Conservation (phyloP, 1,140 invertebrate species). For the Apocrypta bakeri region DNA sequence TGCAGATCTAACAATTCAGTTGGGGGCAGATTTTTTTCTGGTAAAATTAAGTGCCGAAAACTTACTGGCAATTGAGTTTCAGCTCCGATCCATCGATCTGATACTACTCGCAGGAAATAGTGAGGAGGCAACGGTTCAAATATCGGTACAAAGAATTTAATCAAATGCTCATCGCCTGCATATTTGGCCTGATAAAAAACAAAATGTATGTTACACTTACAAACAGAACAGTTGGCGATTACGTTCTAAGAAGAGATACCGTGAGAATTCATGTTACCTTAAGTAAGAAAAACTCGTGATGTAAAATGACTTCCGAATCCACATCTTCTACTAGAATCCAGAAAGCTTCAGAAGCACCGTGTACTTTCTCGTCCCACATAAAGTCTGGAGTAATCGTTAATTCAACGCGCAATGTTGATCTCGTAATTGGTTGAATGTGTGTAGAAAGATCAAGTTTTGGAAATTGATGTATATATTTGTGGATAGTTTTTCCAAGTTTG, state of each 20-base stretch:
- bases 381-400: constrained; percentile 99
- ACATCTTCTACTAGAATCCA: constrained; percentile 99
- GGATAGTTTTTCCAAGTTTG: constrained; percentile 97
- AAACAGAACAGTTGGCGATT: not conserved
- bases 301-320: constrained; percentile 95
- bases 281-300: constrained; percentile 98
- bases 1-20: constrained; percentile 99
- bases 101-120: constrained; percentile 93
- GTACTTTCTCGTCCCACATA: constrained; percentile 98
- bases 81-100: constrained; percentile 90
- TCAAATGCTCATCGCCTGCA: constrained; percentile 93
- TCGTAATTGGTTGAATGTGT: constrained; percentile 98
- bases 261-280: constrained; percentile 75
- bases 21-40: constrained; percentile 98
- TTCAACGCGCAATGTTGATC: constrained; percentile 95
- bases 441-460: constrained; percentile 96
- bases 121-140: constrained; percentile 99
- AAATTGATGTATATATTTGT: constrained; percentile 98
- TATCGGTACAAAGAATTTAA: constrained; percentile 99
- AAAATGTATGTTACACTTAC: not conserved
- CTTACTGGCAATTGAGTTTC: constrained; percentile 98
- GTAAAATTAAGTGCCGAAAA: constrained; percentile 97
- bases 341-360: constrained; percentile 97
- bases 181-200: constrained; percentile 82
- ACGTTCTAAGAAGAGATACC: not conserved